Evolutionary conservation across 2,888 invertebrate genomes (phyloP), one percentile per base, ranked within the genome.

Genomic region (Polymixis flavicincta): DNA sequence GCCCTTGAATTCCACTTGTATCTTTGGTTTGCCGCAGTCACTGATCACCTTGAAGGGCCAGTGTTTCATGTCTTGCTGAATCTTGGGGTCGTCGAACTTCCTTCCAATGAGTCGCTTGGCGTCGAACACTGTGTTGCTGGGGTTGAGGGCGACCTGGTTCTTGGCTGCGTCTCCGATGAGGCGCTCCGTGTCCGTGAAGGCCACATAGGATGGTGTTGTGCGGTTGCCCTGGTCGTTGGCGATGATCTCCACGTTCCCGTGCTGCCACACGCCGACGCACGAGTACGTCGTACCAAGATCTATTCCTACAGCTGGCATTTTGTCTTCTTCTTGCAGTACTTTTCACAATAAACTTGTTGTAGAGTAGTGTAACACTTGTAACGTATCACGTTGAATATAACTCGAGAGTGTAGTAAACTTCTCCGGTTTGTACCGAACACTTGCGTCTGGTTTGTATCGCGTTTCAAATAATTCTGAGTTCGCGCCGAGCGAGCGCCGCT

Each of bases 81-180:
- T 98, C 87, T 98, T 97, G 0, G 96, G 92, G 89, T 98, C 98
- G 84, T 98, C 97, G 93, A 97, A 98, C 81, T 97, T 97, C 74
- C 98, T 96, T 94, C 98, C 98, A 91, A 99, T 98, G 79, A 98
- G 96, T 84, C 99, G 97, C 89, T 98, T 98, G 28, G 98, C 97
- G 91, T 97, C 97, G 92, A 97, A 98, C 54, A 98, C 97, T 0
- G 98, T 98, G 96, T 98, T 98, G 90, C 90, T 96, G 59, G 98
- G 98, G 93, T 98, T 98, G 96, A 97, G 96, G 60, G 97, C 97
- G 69, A 97, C 97, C 93, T 97, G 97, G 94, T 97, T 98, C 92
- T 98, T 97, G 68, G 97, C 97, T 13, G 97, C 97, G 92, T 98
- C 97, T 68, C 97, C 97, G 89, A 98, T 97, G 66, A 98, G 96